phyloP scores from a whole-genome alignment of 1,140 invertebrate species.

The Theocolax elegans region DNA sequence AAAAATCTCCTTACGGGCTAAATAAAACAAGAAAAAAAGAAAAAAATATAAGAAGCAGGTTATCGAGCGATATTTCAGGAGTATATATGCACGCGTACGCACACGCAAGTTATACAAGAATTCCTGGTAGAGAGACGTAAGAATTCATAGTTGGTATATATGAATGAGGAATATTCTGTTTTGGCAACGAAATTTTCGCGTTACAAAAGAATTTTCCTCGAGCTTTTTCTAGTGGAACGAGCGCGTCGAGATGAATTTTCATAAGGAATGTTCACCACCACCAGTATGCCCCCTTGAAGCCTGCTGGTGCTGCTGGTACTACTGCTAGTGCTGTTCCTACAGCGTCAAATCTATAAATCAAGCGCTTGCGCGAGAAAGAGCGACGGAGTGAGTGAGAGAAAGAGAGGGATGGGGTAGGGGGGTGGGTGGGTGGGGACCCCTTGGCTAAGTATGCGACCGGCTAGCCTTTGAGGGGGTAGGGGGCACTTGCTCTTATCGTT shows the following conservation, averaged over 20 bases:
- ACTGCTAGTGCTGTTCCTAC: neutral
- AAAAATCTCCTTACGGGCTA: too few relatives aligned
- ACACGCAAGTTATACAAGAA: too few relatives aligned
- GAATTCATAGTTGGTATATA: constrained; percentile 6
- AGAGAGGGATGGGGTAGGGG: too few relatives aligned
- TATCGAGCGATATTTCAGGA: too few relatives aligned
- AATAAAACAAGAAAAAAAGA: too few relatives aligned
- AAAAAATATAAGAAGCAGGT: too few relatives aligned
- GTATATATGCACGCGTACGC: too few relatives aligned
- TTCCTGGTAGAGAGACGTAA: neutral
- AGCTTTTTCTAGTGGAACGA: neutral
- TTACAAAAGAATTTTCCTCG: constrained; percentile 3
- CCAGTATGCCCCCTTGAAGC: too few relatives aligned
- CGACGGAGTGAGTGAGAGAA: too few relatives aligned
- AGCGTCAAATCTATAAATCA: constrained; percentile 28
- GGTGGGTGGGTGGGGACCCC: too few relatives aligned
- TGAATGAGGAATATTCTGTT: constrained; percentile 16
- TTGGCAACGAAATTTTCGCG: constrained; percentile 4
- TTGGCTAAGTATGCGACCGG: constrained; percentile 1
- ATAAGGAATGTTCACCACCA: constrained; percentile 11
- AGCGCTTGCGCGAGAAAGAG: too few relatives aligned
- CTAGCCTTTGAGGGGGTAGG: neutral
- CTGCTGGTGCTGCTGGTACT: neutral
- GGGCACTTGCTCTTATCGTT: constrained; percentile 9
- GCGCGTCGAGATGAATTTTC: constrained; percentile 24